Evolutionary conservation across 2,113 vertebrate genomes (phyloP).

Genomic region (Dromas ardeola): DNA sequence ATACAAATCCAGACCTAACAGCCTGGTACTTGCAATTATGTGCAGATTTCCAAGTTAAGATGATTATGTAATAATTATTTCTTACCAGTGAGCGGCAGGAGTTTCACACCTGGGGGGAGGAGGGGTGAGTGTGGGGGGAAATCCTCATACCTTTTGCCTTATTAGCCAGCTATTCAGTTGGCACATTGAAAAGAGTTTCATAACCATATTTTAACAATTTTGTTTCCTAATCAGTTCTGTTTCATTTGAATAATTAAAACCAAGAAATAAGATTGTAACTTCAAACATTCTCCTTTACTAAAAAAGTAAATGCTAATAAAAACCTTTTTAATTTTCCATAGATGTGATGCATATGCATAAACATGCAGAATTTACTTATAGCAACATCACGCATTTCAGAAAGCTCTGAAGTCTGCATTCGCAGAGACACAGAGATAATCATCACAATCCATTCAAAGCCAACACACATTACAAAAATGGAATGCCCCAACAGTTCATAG

Average conservation of each 20-base stretch:
- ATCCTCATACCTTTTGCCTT: not conserved
- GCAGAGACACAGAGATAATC: not conserved
- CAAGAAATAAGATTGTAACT: not conserved
- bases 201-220: not conserved
- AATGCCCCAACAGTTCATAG: not conserved
- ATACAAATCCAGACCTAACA: not conserved
- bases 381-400: not conserved
- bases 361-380: not conserved
- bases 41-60: not conserved
- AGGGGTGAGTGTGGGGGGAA: not conserved
- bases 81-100: not conserved
- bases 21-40: not conserved
- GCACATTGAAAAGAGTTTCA: not conserved
- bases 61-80: not conserved
- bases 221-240: not conserved
- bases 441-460: not conserved
- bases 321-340: not conserved
- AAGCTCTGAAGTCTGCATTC: not conserved
- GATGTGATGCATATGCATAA: accelerated
- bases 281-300: not conserved
- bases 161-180: not conserved
- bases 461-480: not conserved
- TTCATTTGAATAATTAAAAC: not conserved
- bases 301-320: not conserved
- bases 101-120: not conserved